Evolutionary conservation across 2,113 vertebrate species (phyloP), one percentile per base, ranked within the genome.

Genomic region (Monopterus albus): DNA sequence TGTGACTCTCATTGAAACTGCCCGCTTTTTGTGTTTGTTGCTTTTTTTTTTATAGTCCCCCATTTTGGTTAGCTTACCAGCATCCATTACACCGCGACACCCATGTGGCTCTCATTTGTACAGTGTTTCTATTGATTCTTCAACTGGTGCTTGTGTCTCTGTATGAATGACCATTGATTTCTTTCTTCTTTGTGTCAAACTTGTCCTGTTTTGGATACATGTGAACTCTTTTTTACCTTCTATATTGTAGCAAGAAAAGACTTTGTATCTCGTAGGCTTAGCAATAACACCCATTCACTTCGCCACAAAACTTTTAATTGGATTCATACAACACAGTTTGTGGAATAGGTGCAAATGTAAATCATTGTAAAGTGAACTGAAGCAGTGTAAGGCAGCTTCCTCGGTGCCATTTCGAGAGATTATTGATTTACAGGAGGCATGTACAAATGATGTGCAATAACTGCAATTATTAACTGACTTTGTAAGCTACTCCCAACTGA

Each of bases 181-280:
- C 9, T 69, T 69, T 21, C 17, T 36, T 33, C 58, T 51, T 21
- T 14, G 36, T 77, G 68, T 63, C 57, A 47, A 56, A 82, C 46
- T 31, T 52, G 78, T 86, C 83, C 82, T 45, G 82, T 80, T 90
- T 84, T 72, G 78, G 82, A 91, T 72, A 84, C 87, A 76, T 50
- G 77, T 85, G 64, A 85, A 83, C 87, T 81, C 82, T 92, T 91
- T 89, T 92, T 86, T 89, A 92, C 87, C 88, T 86, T 81, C 84
- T 75, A 75, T 88, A 91, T 65, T 92, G 93, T 93, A 94, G 91
- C 92, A 91, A 83, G 82, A 84, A 67, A 74, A 70, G 74, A 72
- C 88, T 93, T 92, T 91, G 61, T 93, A 93, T 84, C 75, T 81
- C 28, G 74, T 92, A 92, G 91, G 82, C 88, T 93, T 88, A 93